Evolutionary conservation across 2,888 invertebrate species (phyloP), one percentile per base, ranked within the genome.

Genomic region (Zootermopsis nevadensis): DNA sequence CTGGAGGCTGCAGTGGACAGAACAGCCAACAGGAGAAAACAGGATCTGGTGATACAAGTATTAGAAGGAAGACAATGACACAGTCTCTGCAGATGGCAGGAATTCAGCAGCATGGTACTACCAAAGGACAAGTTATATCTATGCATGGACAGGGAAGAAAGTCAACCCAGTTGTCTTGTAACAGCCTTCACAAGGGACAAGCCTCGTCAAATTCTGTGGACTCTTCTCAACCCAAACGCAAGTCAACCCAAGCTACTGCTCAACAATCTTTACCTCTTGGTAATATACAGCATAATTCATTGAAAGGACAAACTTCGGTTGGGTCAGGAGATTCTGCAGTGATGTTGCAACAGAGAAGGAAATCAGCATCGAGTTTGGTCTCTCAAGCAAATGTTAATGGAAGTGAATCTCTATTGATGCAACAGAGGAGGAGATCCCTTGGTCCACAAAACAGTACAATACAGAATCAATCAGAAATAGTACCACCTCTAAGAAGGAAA

Each of bases 1-100:
- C 90, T 80, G 89, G 91, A 72, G 92, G 81, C 92, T 77, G 90
- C 90, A 35, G 30, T 22, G 33, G 55, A 38, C 81, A 81, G 42
- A 48, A 24, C n/a, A 72, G 12, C 67, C 81, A 81, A 24, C 81
- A 67, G 67, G 69, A 81, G n/a, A 81, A 79, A 38, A n/a, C 35
- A 27, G 79, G 66, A 27, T 38, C 79, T 60, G 79, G 33, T 38
- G 77, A 55, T 2, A 15, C 53, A n/a, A 66, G 12, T 33, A 22
- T 33, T 15, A 55, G 79, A 33, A 35, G 79, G 27, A 79, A 79
- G 35, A 79, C 79, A 79, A 77, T 42, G 6, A 66, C 27, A 22
- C 79, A 79, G 31, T 35, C 79, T 19, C 24, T 79, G 66, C 79
- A 55, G 19, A 79, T 79, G 33, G 33, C n/a, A 12, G 35, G 66